Evolutionary conservation across 2,113 vertebrate genomes (phyloP), one percentile per base, ranked within the genome.

Genomic region (Xiphophorus couchianus): DNA sequence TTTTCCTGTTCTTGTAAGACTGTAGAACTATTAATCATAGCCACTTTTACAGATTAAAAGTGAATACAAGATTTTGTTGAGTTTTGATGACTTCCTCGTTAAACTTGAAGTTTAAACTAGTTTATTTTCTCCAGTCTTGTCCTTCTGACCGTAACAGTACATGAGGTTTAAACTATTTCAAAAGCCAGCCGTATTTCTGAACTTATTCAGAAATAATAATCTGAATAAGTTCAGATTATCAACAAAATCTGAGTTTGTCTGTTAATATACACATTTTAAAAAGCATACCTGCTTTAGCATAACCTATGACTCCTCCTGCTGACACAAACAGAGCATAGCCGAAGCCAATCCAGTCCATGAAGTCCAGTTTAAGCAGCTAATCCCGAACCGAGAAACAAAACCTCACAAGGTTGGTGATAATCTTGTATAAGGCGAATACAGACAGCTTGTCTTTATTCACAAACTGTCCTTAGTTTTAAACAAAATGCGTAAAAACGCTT

Each of bases 341-440:
- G 69, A 95, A 96, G 6, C 96, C 96, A 54, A 96, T 15, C 96
- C 96, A 97, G 83, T 98, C 90, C 95, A 97, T 96, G 51, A 58
- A 58, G 1, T 58, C 10, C 51, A 7, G 51, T 58, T 58, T n/a
- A 58, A 2, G 25, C 2, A 25, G 25, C 51, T 58, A 58, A 58
- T n/a, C 7, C 22, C 8, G 25, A 54, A 58, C 7, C 5, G 9
- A 58, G 51, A 25, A 58, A 58, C 2, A 58, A n/a, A 58, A 22
- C 8, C 25, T 58, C 1, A 10, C 51, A 11, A 58, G 19, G 5
- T 37, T 37, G 12, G 35, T 11, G 35, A 37, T 37, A 12, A 12
- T 37, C 35, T 11, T 37, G 35, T 37, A 37, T 37, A 11, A 37
- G 12, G 30, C 30, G 3, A 30, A 30, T 30, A 30, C 30, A 30